phyloP scores from a whole-genome alignment of 2,113 vertebrate genomes.

The Poeciliopsis prolifica region DNA sequence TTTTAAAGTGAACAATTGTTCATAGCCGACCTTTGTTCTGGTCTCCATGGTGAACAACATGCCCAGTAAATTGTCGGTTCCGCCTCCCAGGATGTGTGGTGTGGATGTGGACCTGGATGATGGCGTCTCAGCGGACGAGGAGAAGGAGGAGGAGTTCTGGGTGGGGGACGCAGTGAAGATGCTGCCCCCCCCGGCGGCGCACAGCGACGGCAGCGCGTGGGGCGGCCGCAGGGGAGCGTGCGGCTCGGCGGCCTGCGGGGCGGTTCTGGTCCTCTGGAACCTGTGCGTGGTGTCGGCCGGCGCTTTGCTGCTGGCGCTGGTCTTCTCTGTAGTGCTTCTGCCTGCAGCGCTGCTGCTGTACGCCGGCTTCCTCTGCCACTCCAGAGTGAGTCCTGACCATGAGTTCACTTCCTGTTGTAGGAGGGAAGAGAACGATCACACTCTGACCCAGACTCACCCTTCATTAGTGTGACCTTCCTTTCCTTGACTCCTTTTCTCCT shows the following conservation, averaged over 20 bases:
- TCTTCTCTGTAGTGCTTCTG: constrained; percentile 82
- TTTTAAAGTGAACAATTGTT: too few species aligned
- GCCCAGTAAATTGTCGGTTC: neutral
- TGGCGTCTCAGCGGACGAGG: constrained; percentile 66
- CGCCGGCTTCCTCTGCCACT: constrained; percentile 88
- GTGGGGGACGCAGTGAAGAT: constrained; percentile 76
- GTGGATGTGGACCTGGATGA: constrained; percentile 75
- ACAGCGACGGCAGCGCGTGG: constrained; percentile 68
- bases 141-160: constrained; percentile 78
- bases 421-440: too few species aligned
- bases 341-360: constrained; percentile 85
- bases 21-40: neutral
- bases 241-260: constrained; percentile 85
- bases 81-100: constrained; percentile 77
- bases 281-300: constrained; percentile 75
- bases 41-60: neutral
- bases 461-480: too few species aligned
- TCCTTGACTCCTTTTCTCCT: too few species aligned
- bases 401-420: too few species aligned
- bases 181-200: constrained; percentile 77
- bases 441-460: too few species aligned
- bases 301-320: constrained; percentile 73
- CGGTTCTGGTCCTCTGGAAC: constrained; percentile 83
- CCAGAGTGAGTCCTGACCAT: constrained; percentile 78
- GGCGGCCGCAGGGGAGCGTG: constrained; percentile 79